A percentile compares a stretch with the other conserved stretches of the same genome.
phyloP scores from a whole-genome alignment of 64 coral and sea anemone genomes.

The Actinia equina region DNA sequence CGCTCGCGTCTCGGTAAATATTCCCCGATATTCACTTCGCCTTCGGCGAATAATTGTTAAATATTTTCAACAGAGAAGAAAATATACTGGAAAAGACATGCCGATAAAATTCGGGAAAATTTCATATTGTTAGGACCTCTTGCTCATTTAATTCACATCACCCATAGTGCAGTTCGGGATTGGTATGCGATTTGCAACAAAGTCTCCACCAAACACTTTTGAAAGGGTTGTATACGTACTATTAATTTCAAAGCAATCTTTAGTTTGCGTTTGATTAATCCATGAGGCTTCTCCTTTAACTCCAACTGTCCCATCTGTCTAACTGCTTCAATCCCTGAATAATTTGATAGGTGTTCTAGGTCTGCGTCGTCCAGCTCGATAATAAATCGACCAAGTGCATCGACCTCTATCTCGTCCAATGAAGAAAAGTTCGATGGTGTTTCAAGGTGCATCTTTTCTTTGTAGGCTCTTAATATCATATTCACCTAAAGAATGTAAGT shows the following conservation, averaged over 20 bases:
- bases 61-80: no score
- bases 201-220: no score
- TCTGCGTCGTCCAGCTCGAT: constrained; percentile 25
- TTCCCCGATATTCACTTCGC: no score
- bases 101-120: no score
- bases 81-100: no score
- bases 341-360: constrained; percentile 7
- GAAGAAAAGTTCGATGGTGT: constrained; percentile 22
- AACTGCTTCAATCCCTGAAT: constrained; percentile 32
- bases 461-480: constrained; percentile 31
- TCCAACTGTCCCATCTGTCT: constrained; percentile 38
- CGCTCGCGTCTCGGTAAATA: no score
- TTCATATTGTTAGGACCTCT: no score
- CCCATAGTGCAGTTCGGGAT: no score
- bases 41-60: no score
- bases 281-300: constrained; percentile 16
- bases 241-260: constrained; percentile 32
- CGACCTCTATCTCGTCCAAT: constrained; percentile 20
- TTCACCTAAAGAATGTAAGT: constrained; percentile 26
- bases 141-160: no score
- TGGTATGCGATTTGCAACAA: no score
- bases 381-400: constrained; percentile 31
- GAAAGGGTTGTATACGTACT: constrained; percentile 1
- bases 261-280: constrained; percentile 20
- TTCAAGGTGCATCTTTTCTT: constrained; percentile 11